A percentile compares a stretch with the other conserved stretches of the same genome.
phyloP scores from a whole-genome alignment of 2,113 vertebrate species.

The Leiothrix lutea region DNA sequence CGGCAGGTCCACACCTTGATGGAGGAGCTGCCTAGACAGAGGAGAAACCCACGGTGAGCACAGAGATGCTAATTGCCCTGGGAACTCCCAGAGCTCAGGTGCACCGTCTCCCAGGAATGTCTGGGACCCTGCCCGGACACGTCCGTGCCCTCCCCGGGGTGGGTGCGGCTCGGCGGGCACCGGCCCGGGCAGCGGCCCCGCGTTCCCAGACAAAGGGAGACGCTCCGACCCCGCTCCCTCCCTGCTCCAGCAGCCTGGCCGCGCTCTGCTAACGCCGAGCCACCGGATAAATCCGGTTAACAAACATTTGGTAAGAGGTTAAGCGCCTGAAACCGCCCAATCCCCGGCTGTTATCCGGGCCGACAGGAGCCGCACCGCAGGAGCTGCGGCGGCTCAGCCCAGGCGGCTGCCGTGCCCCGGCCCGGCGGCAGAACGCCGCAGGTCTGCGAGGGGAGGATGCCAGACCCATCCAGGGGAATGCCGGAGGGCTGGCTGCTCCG shows the following conservation, averaged over 20 bases:
- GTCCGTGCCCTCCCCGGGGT: neutral
- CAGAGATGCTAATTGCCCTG: neutral
- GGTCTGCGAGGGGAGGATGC: neutral
- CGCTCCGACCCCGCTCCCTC: neutral
- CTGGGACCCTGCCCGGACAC: neutral
- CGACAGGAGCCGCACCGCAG: neutral
- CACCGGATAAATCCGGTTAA: accelerated
- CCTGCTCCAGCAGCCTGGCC: neutral
- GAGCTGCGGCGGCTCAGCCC: neutral
- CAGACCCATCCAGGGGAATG: neutral
- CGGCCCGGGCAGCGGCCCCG: neutral
- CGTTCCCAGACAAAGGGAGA: neutral
- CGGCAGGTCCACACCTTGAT: neutral
- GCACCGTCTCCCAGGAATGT: slow-evolving; percentile 25
- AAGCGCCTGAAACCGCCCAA: neutral
- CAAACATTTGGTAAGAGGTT: neutral
- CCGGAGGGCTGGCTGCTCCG: neutral
- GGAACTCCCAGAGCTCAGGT: slow-evolving; percentile 26
- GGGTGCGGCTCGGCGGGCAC: neutral
- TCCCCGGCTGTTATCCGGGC: neutral
- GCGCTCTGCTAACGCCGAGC: neutral
- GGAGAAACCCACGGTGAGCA: neutral
- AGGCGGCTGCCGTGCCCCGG: neutral
- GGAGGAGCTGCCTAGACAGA: slow-evolving; percentile 43
- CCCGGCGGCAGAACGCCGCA: neutral